A percentile compares a stretch with the other conserved stretches of the same genome.
phyloP scores from a whole-genome alignment of 2,888 invertebrate genomes.

The Nomada ferruginata region DNA sequence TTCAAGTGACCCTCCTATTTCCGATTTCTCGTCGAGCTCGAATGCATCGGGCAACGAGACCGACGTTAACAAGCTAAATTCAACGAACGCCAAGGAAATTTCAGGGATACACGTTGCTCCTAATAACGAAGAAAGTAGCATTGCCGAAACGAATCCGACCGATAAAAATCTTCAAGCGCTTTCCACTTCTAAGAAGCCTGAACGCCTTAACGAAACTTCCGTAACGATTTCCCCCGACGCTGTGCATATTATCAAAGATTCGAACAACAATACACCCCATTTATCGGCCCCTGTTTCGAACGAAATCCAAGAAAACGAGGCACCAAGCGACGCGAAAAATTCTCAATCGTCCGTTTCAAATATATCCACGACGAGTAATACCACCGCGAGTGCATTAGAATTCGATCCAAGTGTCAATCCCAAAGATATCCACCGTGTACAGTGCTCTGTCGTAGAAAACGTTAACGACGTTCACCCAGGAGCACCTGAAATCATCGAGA shows the following conservation, averaged over 20 bases:
- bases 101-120: constrained; percentile 13
- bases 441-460: neutral
- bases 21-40: constrained; percentile 13
- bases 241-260: constrained; percentile 19
- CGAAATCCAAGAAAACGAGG: neutral
- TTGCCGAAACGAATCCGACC: neutral
- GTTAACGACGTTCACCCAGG: constrained; percentile 37
- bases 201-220: neutral
- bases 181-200: neutral
- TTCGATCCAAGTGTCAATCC: neutral
- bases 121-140: constrained; percentile 14
- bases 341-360: neutral
- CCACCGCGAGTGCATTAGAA: neutral
- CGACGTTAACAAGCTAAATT: constrained; percentile 52
- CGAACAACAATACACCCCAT: constrained; percentile 16
- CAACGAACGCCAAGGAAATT: constrained; percentile 27
- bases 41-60: constrained; percentile 34
- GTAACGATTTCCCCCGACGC: neutral
- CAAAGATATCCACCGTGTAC: neutral
- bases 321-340: neutral
- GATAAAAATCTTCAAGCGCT: constrained; percentile 4
- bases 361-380: neutral
- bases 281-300: neutral
- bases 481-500: constrained; percentile 72
- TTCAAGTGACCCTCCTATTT: constrained; percentile 43